Evolutionary conservation across 2,888 invertebrate species (phyloP), one percentile per base, ranked within the genome.

Genomic region (Parthenolecanium corni): DNA sequence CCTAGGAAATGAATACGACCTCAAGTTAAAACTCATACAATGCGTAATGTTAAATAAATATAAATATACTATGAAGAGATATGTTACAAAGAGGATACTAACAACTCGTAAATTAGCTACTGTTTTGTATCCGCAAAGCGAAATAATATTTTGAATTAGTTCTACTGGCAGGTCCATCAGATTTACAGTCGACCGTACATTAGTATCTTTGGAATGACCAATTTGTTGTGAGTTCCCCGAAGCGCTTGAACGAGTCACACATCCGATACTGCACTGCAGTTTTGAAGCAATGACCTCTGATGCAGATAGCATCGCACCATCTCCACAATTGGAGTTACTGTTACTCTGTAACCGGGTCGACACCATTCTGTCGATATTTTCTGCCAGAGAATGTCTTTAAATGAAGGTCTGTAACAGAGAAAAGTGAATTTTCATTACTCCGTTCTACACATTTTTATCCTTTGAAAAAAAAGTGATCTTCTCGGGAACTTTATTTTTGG

Each of bases 41-140:
- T n/a, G 25, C 20, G 21, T n/a, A n/a, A 21, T 52, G 18, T 2
- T 31, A 49, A 25, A 42, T 54, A 52, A 52, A 11, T 38, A 47
- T 21, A 62, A n/a, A n/a, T n/a, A n/a, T n/a, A n/a, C n/a, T n/a
- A n/a, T n/a, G n/a, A n/a, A n/a, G 2, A 40, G 40, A 40, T n/a
- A 40, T n/a, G 40, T 40, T 40, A 40, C 40, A 2, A n/a, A n/a
- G n/a, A n/a, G n/a, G 56, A 44, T 65, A 79, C 80, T 83, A 78
- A 90, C 90, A 78, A 84, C 79, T 77, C 90, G 80, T 68, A 87
- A 74, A 71, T 86, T 85, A 65, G 86, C 85, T 68, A 89, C 81
- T 72, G 80, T 82, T 73, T 87, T 88, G 74, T 81, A 90, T 68
- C 82, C 82, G 70, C 87, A 73, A 71, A 82, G 83, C 67, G 82